Base-by-base conservation (phyloP, 2,113 vertebrate genomes). In the Alethe diademata region DNA sequence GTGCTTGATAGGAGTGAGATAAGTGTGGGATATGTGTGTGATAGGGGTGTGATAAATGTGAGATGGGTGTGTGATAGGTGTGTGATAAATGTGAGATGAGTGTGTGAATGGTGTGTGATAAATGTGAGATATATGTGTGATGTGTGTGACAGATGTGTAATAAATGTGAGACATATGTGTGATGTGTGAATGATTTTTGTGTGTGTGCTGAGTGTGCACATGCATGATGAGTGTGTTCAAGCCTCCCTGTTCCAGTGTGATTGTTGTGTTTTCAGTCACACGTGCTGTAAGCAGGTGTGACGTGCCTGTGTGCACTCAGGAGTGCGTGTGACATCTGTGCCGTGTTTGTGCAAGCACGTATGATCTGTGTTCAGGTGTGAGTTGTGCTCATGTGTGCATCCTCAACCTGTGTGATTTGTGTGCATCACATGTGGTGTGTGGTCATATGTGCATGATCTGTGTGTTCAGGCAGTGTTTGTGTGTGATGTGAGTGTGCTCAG, bases 291-390 rank as follows among this genome's bases (percentile, higher is more conserved):
- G 5, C 50, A 50, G 5, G 8, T 6, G 11, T 13, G 8, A 14
- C 2, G 3, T 19, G 15, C 4, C 5, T 29, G 36, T 35, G 25
- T 19, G 61, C 26, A 6, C 6, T 5, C 6, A 0, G 4, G 26
- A 8, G 25, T 38, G 26, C 12, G 12, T 8, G 50, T 54, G 61
- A 4, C 50, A 19, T 4, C 38, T 3, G 1, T 20, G 40, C 4
- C 5, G 2, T 36, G 20, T 29, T 36, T 56, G 62, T 67, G 40
- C 51, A 3, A 33, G 51, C 62, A 33, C n/a, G 4, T 1, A 1
- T 22, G 47, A 5, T 19, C 25, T 23, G 48, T 15, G 31, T 14
- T 29, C 38, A 19, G 60, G 25, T 19, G 4, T 35, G 60, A 54
- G 48, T 1, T 65, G 76, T 53, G 75, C 22, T 56, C 10, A 12